Evolutionary conservation across 1,140 invertebrate species (phyloP).

Genomic region (Drosophila punjabiensis): DNA sequence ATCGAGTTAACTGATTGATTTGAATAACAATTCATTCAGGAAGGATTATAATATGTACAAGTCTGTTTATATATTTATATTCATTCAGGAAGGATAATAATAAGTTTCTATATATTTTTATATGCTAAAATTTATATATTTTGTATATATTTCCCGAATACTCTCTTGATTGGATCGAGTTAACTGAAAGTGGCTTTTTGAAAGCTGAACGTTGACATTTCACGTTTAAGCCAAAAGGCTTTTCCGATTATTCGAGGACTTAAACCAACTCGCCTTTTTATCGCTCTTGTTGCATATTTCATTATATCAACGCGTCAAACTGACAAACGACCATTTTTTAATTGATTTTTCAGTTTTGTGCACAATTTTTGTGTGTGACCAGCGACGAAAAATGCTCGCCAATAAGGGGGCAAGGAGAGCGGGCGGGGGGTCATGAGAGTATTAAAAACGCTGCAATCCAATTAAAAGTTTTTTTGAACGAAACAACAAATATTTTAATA

Average conservation of each 20-base stretch:
- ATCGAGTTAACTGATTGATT: not conserved
- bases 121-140: not conserved
- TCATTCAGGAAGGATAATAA: too few species aligned
- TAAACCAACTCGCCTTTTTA: not conserved
- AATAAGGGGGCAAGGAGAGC: not conserved
- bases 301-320: slow-evolving; percentile 54
- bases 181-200: not conserved
- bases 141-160: not conserved
- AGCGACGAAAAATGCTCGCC: slow-evolving; percentile 8
- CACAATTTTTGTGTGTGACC: slow-evolving; percentile 34
- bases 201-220: not conserved
- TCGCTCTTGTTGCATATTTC: slow-evolving; percentile 49
- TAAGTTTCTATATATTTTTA: not conserved
- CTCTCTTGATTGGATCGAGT: not conserved
- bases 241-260: slow-evolving; percentile 5
- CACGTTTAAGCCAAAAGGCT: not conserved
- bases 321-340: slow-evolving; percentile 65
- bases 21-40: too few species aligned
- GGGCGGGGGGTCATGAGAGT: slow-evolving; percentile 46
- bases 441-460: slow-evolving; percentile 79
- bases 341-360: slow-evolving; percentile 72
- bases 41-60: not conserved
- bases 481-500: slow-evolving; percentile 69
- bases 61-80: too few species aligned
- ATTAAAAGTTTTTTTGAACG: slow-evolving; percentile 78